Conservation (phyloP, 35 echinoderm and acorn worm genomes). For the Holothuria glaberrima region DNA sequence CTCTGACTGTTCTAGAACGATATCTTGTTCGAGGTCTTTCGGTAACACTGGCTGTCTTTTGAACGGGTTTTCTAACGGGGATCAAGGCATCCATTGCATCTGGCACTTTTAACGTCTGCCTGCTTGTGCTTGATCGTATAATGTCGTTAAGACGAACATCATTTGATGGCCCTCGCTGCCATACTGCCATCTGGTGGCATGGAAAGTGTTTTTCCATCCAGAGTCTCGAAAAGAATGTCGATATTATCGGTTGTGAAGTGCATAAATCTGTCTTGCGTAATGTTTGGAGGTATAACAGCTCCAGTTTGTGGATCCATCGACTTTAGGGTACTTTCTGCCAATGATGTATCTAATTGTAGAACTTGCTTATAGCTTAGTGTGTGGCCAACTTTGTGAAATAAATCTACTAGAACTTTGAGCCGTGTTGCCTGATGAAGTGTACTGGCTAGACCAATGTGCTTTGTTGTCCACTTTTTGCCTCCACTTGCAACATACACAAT, state of each 20-base stretch:
- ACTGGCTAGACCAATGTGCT: no score
- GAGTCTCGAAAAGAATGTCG: conserved; percentile 59
- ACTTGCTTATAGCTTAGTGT: no score
- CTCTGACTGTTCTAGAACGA: not conserved
- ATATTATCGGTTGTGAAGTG: conserved; percentile 62
- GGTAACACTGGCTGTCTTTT: no score
- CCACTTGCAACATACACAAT: conserved; percentile 54
- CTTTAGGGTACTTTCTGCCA: conserved; percentile 33
- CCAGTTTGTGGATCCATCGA: conserved; percentile 32
- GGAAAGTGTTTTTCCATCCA: conserved; percentile 61
- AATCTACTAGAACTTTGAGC: conserved; percentile 49
- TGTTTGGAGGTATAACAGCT: conserved; percentile 45
- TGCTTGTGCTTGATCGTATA: no score
- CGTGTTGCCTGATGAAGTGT: no score
- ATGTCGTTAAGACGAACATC: conserved; percentile 17
- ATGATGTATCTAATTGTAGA: not conserved
- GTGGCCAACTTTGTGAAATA: not conserved
- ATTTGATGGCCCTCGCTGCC: conserved; percentile 33
- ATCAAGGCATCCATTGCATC: no score
- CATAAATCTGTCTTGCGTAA: conserved; percentile 8
- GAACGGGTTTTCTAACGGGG: no score
- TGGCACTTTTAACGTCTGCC: not conserved
- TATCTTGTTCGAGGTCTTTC: no score
- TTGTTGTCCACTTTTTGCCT: conserved; percentile 60
- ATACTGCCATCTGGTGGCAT: conserved; percentile 61